A percentile compares a stretch with the other conserved stretches of the same genome.
Evolutionary conservation across 1,140 invertebrate genomes (phyloP).

Genomic region (Protaetia brevitarsis): DNA sequence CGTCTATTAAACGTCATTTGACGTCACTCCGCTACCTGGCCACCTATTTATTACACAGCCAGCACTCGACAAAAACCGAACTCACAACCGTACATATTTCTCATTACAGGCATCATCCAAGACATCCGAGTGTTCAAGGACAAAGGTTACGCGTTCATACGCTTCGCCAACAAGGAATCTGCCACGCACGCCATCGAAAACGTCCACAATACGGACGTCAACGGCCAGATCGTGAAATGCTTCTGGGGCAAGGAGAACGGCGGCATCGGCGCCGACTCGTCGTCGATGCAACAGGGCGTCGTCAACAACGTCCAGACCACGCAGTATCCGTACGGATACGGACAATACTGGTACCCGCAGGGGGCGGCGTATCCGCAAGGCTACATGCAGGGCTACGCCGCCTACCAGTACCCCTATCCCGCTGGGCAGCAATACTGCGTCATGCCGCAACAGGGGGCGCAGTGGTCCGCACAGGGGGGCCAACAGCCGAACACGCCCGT

Average conservation of each 20-base stretch:
- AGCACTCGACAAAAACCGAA: too few species aligned
- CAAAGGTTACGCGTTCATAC: conserved; percentile 83
- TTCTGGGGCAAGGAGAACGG: conserved; percentile 99
- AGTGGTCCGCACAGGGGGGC: conserved; percentile 43
- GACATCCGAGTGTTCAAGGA: conserved; percentile 99
- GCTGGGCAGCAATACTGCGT: conserved; percentile 54
- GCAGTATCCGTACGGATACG: conserved; percentile 68
- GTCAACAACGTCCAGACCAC: conserved; percentile 43
- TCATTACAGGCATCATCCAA: too few species aligned
- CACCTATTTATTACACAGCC: too few species aligned
- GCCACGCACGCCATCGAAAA: conserved; percentile 97
- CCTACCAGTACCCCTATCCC: conserved; percentile 56
- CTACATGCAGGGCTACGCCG: conserved; percentile 66
- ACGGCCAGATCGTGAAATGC: conserved; percentile 95
- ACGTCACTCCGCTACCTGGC: too few species aligned
- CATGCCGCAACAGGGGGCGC: conserved; percentile 47
- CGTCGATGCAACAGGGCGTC: conserved; percentile 46
- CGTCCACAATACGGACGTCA: conserved; percentile 95
- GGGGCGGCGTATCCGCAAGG: conserved; percentile 62
- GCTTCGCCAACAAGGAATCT: conserved; percentile 95
- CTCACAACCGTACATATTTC: too few species aligned
- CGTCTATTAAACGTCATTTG: too few species aligned
- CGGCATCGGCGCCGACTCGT: conserved; percentile 45
- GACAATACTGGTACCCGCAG: conserved; percentile 77
- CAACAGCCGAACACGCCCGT: conserved; percentile 50